These are phyloP conservation scores for Astreopora myriophthalma DNA, from an alignment of 64 coral and sea anemone species.

Conservation along the genomic window DNA sequence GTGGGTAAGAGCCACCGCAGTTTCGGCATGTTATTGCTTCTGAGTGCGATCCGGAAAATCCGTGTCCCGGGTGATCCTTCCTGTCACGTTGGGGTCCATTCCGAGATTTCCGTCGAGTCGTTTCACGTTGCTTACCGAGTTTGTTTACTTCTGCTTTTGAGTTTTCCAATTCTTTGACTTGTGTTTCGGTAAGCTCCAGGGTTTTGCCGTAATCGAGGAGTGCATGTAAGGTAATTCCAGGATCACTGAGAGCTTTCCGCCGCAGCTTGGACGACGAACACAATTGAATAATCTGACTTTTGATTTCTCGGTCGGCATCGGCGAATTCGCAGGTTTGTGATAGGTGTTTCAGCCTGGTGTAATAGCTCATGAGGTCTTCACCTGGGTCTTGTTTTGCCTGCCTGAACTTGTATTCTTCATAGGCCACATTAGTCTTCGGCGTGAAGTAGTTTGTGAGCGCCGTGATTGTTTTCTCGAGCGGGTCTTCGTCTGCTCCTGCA, in stretches of 20 bases:
- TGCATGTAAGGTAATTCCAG: neutral
- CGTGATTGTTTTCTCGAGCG: no score
- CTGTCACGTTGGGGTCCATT: neutral
- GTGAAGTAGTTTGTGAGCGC: no score
- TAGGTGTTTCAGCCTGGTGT: neutral
- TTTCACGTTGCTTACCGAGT: neutral
- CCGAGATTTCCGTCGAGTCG: neutral
- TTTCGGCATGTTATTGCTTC: neutral
- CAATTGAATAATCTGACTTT: neutral
- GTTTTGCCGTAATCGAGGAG: neutral
- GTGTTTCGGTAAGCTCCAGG: conserved; percentile 1
- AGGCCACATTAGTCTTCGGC: no score
- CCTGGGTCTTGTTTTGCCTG: neutral
- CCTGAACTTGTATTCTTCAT: no score
- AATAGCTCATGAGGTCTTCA: neutral
- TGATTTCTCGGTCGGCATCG: no score
- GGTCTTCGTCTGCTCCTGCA: no score
- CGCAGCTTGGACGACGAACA: neutral
- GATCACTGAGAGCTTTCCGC: neutral
- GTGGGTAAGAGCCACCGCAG: conserved; percentile 53
- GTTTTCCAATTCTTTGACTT: conserved; percentile 49
- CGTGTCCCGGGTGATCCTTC: neutral
- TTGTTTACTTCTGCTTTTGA: neutral
- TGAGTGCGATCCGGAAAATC: neutral
- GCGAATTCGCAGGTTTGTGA: no score